A percentile compares a stretch with the other conserved stretches of the same genome.
Conservation (phyloP, 1,140 invertebrate genomes). For the Bombus turneri region DNA sequence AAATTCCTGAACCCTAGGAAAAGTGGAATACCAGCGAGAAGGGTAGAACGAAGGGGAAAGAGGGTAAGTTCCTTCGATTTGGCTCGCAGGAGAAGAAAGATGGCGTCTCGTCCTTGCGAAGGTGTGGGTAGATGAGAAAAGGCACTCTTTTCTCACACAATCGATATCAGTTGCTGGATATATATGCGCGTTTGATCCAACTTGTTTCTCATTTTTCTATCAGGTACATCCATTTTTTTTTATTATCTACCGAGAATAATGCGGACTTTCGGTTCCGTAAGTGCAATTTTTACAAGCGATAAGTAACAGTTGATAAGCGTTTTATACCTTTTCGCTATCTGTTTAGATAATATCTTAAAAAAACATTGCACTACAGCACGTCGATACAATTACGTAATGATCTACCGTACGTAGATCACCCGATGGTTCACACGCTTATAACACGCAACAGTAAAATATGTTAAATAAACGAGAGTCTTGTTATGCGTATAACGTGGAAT, state of each 20-base stretch:
- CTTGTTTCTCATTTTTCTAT: constrained; percentile 25
- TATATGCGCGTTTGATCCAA: constrained; percentile 10
- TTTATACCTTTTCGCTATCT: constrained; percentile 15
- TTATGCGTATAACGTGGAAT: fast-evolving
- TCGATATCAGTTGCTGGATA: constrained; percentile 61
- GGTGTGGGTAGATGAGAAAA: constrained; percentile 58
- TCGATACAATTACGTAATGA: background rate
- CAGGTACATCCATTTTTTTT: background rate
- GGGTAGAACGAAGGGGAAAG: constrained; percentile 10
- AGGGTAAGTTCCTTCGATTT: constrained; percentile 46
- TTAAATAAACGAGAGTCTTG: background rate
- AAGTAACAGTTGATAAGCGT: constrained; percentile 25
- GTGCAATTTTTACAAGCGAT: background rate
- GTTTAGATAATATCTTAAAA: background rate
- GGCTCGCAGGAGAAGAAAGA: constrained; percentile 59
- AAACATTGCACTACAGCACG: background rate
- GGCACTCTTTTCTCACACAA: constrained; percentile 55
- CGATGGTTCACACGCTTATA: background rate
- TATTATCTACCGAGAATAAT: background rate
- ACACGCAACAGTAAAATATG: background rate
- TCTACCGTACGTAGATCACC: too few relatives aligned
- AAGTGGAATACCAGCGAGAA: background rate
- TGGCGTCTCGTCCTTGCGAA: constrained; percentile 56
- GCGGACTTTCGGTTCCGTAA: background rate
- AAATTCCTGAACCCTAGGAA: constrained; percentile 4